A percentile compares a stretch with the other conserved stretches of the same genome.
phyloP scores from a whole-genome alignment of 2,888 invertebrate genomes.

The Lasioglossum villosulum region DNA sequence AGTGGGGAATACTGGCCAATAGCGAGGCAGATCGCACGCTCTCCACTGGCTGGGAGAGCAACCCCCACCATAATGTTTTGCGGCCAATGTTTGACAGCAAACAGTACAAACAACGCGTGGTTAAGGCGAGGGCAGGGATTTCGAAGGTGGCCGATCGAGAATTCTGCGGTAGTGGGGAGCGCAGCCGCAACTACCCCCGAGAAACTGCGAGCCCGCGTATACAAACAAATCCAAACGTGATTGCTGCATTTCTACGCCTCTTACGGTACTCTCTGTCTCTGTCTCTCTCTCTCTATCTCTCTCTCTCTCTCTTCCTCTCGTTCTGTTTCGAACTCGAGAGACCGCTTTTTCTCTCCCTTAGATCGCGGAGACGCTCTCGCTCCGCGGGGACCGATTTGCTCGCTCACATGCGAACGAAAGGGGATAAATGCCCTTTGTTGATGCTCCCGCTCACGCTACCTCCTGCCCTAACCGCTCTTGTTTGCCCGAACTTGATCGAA shows the following conservation, averaged over 20 bases:
- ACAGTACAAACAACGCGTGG: slow-evolving; percentile 78
- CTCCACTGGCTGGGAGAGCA: slow-evolving; percentile 21
- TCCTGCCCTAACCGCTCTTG: neutral
- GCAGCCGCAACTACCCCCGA: slow-evolving; percentile 78
- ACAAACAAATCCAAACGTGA: slow-evolving; percentile 78
- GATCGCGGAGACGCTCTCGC: neutral
- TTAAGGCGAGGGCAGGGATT: slow-evolving; percentile 64
- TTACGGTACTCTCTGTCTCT: neutral
- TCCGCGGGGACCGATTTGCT: slow-evolving; percentile 27
- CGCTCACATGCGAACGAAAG: slow-evolving; percentile 14
- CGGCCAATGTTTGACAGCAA: slow-evolving; percentile 82
- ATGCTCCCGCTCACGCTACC: neutral
- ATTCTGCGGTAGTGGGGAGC: slow-evolving; percentile 70
- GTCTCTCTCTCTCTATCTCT: neutral
- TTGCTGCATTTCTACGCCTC: slow-evolving; percentile 63
- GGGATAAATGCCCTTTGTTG: slow-evolving; percentile 50
- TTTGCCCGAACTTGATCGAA: slow-evolving; percentile 38
- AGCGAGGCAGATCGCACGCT: neutral
- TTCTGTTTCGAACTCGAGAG: neutral
- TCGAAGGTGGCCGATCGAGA: slow-evolving; percentile 55
- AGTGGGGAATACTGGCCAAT: slow-evolving; percentile 49
- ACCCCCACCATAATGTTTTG: slow-evolving; percentile 75
- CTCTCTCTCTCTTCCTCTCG: neutral
- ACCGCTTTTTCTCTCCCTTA: neutral
- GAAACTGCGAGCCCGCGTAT: slow-evolving; percentile 58